A percentile compares a stretch with the other conserved stretches of the same genome.
phyloP scores from a whole-genome alignment of 2,888 invertebrate species.

The Chrysomela aeneicollis region DNA sequence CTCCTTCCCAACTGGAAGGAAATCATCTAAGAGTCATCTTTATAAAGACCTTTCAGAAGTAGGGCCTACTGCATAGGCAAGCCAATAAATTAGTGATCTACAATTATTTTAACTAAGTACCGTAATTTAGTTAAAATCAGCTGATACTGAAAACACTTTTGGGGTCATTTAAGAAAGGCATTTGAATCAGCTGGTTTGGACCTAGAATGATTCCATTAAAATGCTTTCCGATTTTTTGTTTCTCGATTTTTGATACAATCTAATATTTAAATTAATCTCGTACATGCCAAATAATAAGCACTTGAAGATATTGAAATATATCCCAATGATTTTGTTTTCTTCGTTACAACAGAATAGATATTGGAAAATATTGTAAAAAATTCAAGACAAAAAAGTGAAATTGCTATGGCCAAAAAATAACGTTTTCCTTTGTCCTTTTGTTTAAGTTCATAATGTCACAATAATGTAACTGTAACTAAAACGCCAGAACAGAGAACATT shows the following conservation, averaged over 20 bases:
- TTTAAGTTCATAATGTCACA: too few species aligned
- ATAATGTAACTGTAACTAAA: too few species aligned
- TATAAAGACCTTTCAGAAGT: constrained; percentile 26
- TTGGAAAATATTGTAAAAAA: too few species aligned
- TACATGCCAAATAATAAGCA: too few species aligned
- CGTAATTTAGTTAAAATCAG: background rate
- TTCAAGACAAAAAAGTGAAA: too few species aligned
- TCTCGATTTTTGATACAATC: constrained; percentile 6
- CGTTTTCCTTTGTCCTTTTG: too few species aligned
- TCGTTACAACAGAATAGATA: too few species aligned
- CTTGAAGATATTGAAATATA: too few species aligned
- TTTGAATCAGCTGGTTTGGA: background rate
- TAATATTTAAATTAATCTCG: too few species aligned
- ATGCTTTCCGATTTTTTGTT: background rate
- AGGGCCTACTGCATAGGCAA: constrained; percentile 31
- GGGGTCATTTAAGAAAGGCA: constrained; percentile 13
- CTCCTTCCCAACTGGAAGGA: background rate
- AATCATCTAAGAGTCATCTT: constrained; percentile 15
- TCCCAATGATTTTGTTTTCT: too few species aligned
- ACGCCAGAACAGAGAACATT: too few species aligned
- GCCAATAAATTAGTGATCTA: constrained; percentile 41
- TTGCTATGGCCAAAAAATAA: too few species aligned
- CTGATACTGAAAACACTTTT: constrained; percentile 22
- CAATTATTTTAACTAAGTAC: background rate
- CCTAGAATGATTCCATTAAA: constrained; percentile 15